Percentiles rank a stretch among this genome's conserved stretches.
Conservation (phyloP, 1,140 invertebrate species). For the Cyrtorhinus lividipennis region DNA sequence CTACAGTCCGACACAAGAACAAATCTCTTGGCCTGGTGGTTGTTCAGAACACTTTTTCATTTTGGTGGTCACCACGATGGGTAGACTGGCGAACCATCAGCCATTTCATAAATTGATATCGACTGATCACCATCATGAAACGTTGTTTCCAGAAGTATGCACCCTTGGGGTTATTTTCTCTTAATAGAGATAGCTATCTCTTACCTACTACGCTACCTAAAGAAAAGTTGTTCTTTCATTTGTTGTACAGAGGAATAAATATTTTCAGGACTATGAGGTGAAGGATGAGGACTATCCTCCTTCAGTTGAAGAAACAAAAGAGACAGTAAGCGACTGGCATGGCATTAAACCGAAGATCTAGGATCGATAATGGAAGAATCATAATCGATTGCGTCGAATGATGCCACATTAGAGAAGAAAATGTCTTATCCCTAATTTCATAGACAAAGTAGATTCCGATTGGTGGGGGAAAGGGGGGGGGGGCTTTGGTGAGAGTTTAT, state of each 20-base stretch:
- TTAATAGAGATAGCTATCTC: not conserved
- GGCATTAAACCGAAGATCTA: not conserved
- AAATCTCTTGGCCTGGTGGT: conserved; percentile 5
- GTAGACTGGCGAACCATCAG: conserved; percentile 3
- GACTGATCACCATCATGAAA: not conserved
- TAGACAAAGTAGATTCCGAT: not conserved
- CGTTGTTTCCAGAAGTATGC: not conserved
- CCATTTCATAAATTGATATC: not conserved
- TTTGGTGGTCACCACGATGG: conserved; percentile 8
- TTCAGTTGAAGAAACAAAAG: not conserved
- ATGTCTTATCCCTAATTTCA: not conserved
- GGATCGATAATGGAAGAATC: not conserved
- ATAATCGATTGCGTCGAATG: not conserved
- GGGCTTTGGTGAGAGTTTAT: no score
- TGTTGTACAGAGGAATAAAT: not conserved
- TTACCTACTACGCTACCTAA: not conserved
- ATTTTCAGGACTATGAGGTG: not conserved
- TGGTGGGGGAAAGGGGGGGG: no score
- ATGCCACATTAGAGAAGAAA: not conserved
- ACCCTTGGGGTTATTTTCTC: not conserved
- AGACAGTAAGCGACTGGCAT: not conserved
- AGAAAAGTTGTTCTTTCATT: not conserved
- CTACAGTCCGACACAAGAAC: conserved; percentile 8
- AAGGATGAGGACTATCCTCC: not conserved
- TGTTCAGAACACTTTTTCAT: not conserved